Base-by-base conservation (phyloP, 2,888 invertebrate species). In the Athetis lepigone region DNA sequence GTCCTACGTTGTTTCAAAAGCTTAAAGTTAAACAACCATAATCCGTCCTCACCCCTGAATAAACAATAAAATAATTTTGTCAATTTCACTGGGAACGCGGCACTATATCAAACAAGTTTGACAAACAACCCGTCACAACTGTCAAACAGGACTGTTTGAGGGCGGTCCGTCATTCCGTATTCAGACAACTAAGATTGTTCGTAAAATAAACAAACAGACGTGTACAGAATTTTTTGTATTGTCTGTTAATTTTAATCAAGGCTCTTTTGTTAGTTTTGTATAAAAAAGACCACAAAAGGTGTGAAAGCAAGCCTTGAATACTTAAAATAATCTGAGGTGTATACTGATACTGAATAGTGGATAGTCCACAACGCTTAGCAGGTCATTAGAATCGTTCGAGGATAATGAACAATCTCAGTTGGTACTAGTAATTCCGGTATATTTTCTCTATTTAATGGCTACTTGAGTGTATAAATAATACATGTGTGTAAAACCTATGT, bases 61-160 rank as follows among this genome's bases (percentile, higher is more conserved):
- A 73, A 70, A 78, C 56, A 74, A 49, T 55, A 43, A 66, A 71
- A 77, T 60, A 61, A 70, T 74, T 62, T 57, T 37, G 57, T 67
- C 40, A 71, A 66, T 65, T 70, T 65, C 57, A 47, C 47, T 75
- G 36, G 39, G 60, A 61, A 50, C 47, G 68, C 62, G 58, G 62
- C 74, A 42, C 47, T 33, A 39, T 75, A 70, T 77, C 73, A 78
- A 70, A 73, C 63, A 40, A 40, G 55, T 67, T 65, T 52, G 55
- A 58, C 70, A 75, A 77, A 77, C 66, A 79, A 62, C 21, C 79
- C 71, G 77, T 71, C 78, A 77, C 49, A 63, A 70, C 56, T 57
- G 47, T 71, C 63, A 76, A 64, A 77, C 57, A 70, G 9, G 39
- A 18, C 6, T 55, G 70, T 78, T 67, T 77, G 78, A 69, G 65